Percentiles rank a stretch among this genome's conserved stretches.
Conservation (phyloP, 2,113 vertebrate genomes). For the Rafetus swinhoei region DNA sequence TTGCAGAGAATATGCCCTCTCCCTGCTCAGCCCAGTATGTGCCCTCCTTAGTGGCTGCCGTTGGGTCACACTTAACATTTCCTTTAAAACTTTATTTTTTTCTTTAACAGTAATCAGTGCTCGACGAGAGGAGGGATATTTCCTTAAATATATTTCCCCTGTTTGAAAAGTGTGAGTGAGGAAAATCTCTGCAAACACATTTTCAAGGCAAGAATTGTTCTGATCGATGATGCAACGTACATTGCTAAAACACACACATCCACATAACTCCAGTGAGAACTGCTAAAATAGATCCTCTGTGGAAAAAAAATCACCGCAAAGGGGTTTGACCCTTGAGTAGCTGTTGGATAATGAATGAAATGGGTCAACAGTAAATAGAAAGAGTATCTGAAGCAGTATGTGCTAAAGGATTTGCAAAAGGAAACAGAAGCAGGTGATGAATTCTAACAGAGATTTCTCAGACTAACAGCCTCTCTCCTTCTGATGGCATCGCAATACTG, state of each 20-base stretch:
- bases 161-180: constrained; percentile 4
- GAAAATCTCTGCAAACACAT: background rate
- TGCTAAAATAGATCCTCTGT: background rate
- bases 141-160: background rate
- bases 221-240: background rate
- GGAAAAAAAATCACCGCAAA: constrained; percentile 1
- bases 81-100: background rate
- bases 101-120: background rate
- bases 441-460: constrained; percentile 37
- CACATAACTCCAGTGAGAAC: background rate
- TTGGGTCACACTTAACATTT: background rate
- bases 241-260: background rate
- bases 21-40: background rate
- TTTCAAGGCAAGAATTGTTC: background rate
- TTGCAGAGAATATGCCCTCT: background rate
- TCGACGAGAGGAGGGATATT: background rate
- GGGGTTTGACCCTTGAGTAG: constrained; percentile 14
- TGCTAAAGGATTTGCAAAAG: constrained; percentile 24
- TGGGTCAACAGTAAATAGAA: constrained; percentile 38
- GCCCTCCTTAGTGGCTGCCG: background rate
- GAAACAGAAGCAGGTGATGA: background rate
- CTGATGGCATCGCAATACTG: background rate
- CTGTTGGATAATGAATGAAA: constrained; percentile 50
- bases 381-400: background rate
- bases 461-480: background rate